Conservation (phyloP, 2,797 vertebrate genomes). For the Danio jaintianensis region DNA sequence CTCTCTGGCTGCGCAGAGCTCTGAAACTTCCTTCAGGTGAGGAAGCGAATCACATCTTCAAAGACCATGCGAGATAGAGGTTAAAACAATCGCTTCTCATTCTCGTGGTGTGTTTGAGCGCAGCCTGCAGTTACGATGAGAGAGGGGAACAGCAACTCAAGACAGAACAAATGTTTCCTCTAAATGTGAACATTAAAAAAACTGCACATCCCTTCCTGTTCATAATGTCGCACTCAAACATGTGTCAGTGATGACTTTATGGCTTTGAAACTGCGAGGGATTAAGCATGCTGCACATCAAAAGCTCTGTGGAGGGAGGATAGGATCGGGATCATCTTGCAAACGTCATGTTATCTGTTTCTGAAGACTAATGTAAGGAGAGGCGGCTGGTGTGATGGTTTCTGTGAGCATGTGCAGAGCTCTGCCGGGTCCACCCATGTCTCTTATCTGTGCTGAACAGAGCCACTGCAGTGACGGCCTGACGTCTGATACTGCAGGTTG, state of each 20-base stretch:
- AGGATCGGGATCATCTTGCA: constrained; percentile 15
- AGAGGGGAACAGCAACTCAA: constrained; percentile 50
- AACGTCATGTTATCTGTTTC: constrained; percentile 30
- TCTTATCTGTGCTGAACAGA: constrained; percentile 66
- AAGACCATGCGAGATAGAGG: constrained; percentile 50
- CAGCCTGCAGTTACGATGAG: constrained; percentile 26
- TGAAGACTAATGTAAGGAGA: constrained; percentile 30
- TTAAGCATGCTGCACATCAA: background rate
- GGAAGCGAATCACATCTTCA: constrained; percentile 62
- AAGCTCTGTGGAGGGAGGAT: background rate
- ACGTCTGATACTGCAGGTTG: constrained; percentile 49
- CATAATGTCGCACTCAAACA: constrained; percentile 2
- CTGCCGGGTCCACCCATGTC: constrained; percentile 59
- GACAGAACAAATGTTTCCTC: constrained; percentile 53
- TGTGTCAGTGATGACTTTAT: background rate
- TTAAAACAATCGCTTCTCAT: constrained; percentile 58
- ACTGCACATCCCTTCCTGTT: constrained; percentile 1
- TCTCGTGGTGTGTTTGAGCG: constrained; percentile 36
- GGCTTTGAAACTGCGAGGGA: background rate
- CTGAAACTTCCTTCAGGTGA: constrained; percentile 55
- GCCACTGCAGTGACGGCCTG: constrained; percentile 21
- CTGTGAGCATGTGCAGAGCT: constrained; percentile 51
- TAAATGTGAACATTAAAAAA: constrained; percentile 32
- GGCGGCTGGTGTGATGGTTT: constrained; percentile 14
- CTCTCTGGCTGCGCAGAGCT: constrained; percentile 52